A percentile compares a stretch with the other conserved stretches of the same genome.
These are phyloP conservation scores for Drosophila micromelanica DNA, from an alignment of 1,140 invertebrate genomes.

Conservation along the genomic window DNA sequence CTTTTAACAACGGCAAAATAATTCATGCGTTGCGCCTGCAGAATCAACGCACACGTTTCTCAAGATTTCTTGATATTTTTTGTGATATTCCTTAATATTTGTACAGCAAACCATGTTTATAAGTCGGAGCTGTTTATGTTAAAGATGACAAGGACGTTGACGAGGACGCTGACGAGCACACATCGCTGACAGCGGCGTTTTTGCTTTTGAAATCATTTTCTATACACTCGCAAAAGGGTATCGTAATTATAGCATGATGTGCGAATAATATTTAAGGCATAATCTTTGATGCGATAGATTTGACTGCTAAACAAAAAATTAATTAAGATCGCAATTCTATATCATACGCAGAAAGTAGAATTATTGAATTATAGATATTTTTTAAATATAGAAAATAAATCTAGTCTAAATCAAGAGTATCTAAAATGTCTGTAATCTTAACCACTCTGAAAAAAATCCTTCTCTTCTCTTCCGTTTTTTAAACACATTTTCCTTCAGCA, in stretches of 20 bases:
- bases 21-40: constrained; percentile 70
- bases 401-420: too few relatives aligned
- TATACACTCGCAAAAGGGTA: background rate
- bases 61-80: constrained; percentile 58
- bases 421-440: background rate
- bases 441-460: background rate
- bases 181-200: constrained; percentile 13
- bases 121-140: constrained; percentile 22
- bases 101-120: constrained; percentile 33
- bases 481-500: constrained; percentile 17
- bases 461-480: background rate
- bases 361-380: too few relatives aligned
- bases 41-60: constrained; percentile 67
- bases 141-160: background rate
- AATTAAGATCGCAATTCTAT: too few relatives aligned
- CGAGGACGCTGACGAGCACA: constrained; percentile 1
- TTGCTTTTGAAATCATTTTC: background rate
- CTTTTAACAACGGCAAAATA: constrained; percentile 72
- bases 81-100: constrained; percentile 51
- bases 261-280: too few relatives aligned
- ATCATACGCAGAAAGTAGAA: too few relatives aligned
- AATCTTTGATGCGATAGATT: too few relatives aligned
- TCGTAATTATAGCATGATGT: background rate
- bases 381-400: too few relatives aligned
- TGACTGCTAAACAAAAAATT: too few relatives aligned